phyloP scores from a whole-genome alignment of 2,113 vertebrate species.

The Gymnarchus niloticus region DNA sequence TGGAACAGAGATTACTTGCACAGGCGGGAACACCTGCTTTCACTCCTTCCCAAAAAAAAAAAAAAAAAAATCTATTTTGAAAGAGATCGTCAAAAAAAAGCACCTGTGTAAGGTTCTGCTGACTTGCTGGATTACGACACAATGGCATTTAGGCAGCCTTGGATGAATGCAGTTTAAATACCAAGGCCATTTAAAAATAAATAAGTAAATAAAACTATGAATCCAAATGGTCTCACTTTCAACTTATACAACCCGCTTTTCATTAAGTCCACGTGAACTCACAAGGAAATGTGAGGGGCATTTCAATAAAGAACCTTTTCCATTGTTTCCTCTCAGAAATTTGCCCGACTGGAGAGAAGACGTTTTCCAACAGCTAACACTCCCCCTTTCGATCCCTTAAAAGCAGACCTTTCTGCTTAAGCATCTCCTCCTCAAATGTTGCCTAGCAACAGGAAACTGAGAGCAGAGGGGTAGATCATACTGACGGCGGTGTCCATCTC shows the following conservation, averaged over 20 bases:
- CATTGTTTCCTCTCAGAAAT: constrained; percentile 18
- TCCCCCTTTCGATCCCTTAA: constrained; percentile 38
- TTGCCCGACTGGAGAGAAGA: constrained; percentile 21
- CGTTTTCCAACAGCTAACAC: constrained; percentile 40
- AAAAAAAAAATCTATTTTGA: constrained; percentile 21
- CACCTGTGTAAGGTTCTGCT: not conserved
- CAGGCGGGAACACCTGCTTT: not conserved
- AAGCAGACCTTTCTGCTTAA: constrained; percentile 35
- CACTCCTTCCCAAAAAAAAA: not conserved
- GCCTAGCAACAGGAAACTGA: constrained; percentile 42
- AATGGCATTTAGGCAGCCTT: not conserved
- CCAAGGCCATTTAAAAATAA: not conserved
- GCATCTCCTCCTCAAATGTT: constrained; percentile 35
- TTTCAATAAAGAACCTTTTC: not conserved
- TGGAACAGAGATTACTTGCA: not conserved
- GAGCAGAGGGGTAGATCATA: constrained; percentile 18
- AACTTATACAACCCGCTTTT: not conserved
- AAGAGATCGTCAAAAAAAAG: constrained; percentile 14
- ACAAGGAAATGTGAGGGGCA: not conserved
- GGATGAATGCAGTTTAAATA: not conserved
- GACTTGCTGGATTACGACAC: not conserved
- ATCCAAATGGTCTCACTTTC: not conserved
- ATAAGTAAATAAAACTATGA: not conserved
- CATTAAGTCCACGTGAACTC: not conserved
- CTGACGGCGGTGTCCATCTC: constrained; percentile 17